A percentile compares a stretch with the other conserved stretches of the same genome.
Conservation (phyloP, 2,888 invertebrate genomes). For the Drepanosiphum platanoidis region DNA sequence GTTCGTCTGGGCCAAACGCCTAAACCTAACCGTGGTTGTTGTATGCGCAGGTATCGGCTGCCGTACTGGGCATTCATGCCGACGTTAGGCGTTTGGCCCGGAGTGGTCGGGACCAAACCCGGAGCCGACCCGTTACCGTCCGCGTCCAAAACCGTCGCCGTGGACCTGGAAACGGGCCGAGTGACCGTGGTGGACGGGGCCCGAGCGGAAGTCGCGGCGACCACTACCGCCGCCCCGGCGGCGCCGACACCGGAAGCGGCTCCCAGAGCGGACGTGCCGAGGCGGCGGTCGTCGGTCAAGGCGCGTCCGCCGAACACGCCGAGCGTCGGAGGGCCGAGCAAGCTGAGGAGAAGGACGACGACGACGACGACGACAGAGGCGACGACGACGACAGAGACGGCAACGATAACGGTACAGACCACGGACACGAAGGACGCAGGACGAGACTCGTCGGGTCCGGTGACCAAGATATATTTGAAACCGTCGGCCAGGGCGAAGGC, state of each 20-base stretch:
- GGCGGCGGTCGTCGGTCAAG: neutral
- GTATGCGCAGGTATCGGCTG: slow-evolving; percentile 57
- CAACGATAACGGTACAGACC: neutral
- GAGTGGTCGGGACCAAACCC: slow-evolving; percentile 6
- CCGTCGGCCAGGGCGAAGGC: slow-evolving; percentile 76
- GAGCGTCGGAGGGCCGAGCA: slow-evolving; percentile 45
- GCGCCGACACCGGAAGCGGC: neutral
- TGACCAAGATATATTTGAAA: slow-evolving; percentile 69
- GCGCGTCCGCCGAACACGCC: slow-evolving; percentile 36
- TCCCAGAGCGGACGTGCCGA: neutral
- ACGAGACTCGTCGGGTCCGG: no score
- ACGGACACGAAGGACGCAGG: neutral
- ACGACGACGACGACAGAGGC: neutral
- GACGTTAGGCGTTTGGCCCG: slow-evolving; percentile 58
- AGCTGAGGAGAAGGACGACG: slow-evolving; percentile 12
- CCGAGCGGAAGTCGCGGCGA: neutral
- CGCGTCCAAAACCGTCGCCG: neutral
- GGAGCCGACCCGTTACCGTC: neutral
- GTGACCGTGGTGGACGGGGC: slow-evolving; percentile 29
- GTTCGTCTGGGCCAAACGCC: slow-evolving; percentile 44
- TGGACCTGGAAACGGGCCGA: slow-evolving; percentile 8
- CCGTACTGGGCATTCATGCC: slow-evolving; percentile 55
- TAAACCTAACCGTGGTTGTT: slow-evolving; percentile 59
- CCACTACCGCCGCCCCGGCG: neutral
- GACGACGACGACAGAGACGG: neutral